A percentile compares a stretch with the other conserved stretches of the same genome.
Evolutionary conservation across 2,797 vertebrate species (phyloP).

Genomic region (Falco peregrinus): DNA sequence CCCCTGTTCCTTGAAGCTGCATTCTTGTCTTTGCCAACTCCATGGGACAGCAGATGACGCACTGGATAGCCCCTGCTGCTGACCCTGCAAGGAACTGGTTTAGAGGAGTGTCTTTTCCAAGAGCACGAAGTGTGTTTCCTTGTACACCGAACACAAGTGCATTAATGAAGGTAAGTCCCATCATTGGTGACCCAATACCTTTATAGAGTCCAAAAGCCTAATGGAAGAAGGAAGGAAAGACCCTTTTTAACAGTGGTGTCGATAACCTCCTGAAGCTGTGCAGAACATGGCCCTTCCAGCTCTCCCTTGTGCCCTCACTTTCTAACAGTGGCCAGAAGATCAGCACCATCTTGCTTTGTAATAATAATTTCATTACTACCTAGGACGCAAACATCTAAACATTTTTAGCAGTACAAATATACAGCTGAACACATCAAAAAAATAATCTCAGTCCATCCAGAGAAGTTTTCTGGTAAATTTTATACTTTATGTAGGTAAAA

Average conservation of each 20-base stretch:
- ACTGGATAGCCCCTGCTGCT: conserved; percentile 92
- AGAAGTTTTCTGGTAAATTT: not conserved
- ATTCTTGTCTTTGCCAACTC: conserved; percentile 97
- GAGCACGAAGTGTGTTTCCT: conserved; percentile 87
- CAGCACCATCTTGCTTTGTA: not conserved
- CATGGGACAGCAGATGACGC: conserved; percentile 96
- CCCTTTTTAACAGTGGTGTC: not conserved
- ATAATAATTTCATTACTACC: not conserved
- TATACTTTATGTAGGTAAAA: not conserved
- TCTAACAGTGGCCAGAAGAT: not conserved
- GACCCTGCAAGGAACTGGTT: conserved; percentile 96
- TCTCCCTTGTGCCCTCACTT: not conserved
- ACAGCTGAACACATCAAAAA: not conserved
- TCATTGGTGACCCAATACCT: conserved; percentile 97
- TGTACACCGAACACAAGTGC: conserved; percentile 97
- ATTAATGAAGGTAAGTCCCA: conserved; percentile 98
- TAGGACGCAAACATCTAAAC: not conserved
- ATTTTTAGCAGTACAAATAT: not conserved
- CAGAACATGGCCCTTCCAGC: not conserved
- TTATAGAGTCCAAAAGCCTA: conserved; percentile 93
- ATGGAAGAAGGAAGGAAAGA: not conserved
- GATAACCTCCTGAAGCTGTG: not conserved
- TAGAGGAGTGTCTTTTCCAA: conserved; percentile 87
- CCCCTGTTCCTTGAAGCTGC: conserved; percentile 94
- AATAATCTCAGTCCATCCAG: not conserved